Evolutionary conservation across 2,797 vertebrate species (phyloP).

Genomic region (Silurus lanzhouensis): DNA sequence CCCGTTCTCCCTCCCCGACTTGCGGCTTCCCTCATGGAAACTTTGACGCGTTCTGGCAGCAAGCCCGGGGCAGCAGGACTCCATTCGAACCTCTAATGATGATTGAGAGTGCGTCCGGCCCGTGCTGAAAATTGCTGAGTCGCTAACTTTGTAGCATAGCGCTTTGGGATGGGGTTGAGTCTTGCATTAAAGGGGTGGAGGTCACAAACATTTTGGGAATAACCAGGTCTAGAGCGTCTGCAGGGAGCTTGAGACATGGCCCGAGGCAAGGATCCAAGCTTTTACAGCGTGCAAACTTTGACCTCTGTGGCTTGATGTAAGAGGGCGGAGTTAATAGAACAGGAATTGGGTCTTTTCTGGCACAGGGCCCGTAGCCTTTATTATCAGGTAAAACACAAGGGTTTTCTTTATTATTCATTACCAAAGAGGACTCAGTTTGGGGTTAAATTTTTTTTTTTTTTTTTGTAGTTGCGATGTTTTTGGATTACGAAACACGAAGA

Average conservation of each 20-base stretch:
- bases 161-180: slow-evolving; percentile 25
- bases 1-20: slow-evolving; percentile 61
- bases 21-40: slow-evolving; percentile 91
- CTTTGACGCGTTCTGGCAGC: slow-evolving; percentile 86
- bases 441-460: neutral
- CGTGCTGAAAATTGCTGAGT: slow-evolving; percentile 76
- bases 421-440: slow-evolving; percentile 67
- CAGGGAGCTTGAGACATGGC: slow-evolving; percentile 22
- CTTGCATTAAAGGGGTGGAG: slow-evolving; percentile 64
- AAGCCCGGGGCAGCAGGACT: slow-evolving; percentile 81
- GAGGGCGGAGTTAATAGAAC: slow-evolving; percentile 67
- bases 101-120: slow-evolving; percentile 84
- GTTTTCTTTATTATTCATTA: slow-evolving; percentile 79
- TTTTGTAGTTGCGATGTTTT: slow-evolving; percentile 67
- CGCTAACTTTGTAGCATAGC: slow-evolving; percentile 69
- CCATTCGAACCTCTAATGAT: slow-evolving; percentile 79
- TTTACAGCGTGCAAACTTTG: slow-evolving; percentile 60
- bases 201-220: slow-evolving; percentile 50
- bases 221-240: slow-evolving; percentile 22
- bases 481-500: slow-evolving; percentile 58
- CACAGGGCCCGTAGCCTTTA: slow-evolving; percentile 75
- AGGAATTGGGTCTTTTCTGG: slow-evolving; percentile 64
- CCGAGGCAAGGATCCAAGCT: slow-evolving; percentile 53
- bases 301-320: slow-evolving; percentile 63
- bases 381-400: slow-evolving; percentile 69